Base-by-base conservation (phyloP, 2,888 invertebrate species). In the Tryphoninae sp. region DNA sequence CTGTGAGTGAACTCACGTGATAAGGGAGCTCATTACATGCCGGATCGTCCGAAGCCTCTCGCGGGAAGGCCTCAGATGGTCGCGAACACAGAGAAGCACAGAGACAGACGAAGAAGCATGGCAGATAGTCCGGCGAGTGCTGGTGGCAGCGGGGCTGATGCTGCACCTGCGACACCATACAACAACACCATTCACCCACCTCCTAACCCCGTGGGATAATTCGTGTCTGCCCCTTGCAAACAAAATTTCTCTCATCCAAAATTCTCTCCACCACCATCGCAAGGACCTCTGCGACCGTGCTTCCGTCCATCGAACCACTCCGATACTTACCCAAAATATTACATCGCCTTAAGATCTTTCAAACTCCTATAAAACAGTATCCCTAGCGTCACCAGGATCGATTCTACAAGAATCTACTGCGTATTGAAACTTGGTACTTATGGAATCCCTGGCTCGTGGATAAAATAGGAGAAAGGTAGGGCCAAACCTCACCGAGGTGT, bases 151-250 rank as follows among this genome's bases (percentile, higher is more conserved):
- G 89, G 88, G 88, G 90, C 91, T 90, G 89, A 89, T 89, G 91
- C 91, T 91, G 91, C 90, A 92, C 92, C 92, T 92, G 92, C 89
- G 92, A 90, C 89, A 90, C 89, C 90, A 90, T 87, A 91, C 90
- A 88, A 71, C 78, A 89, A 80, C 82, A 90, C 90, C 91, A 89
- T 89, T 89, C 90, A 90, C 87, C 88, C 89, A 87, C 87, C 87
- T 71, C 78, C 78, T 81, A 77, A 64, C 84, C 83, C 84, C 83
- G 75, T 33, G 58, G 58, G 62, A 49, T 58, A 26, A 19, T 61
- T 23, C 45, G 61, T 64, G 22, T 33, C 55, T 55, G 13, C 19
- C n/a, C 68, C 55, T 68, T 72, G 61, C 40, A 19, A 76, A 51
- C 16, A 53, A 72, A 67, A 23, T 51, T 40, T n/a, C 45, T 73